phyloP scores from a whole-genome alignment of 2,113 vertebrate genomes.

The Regulus satrapa region DNA sequence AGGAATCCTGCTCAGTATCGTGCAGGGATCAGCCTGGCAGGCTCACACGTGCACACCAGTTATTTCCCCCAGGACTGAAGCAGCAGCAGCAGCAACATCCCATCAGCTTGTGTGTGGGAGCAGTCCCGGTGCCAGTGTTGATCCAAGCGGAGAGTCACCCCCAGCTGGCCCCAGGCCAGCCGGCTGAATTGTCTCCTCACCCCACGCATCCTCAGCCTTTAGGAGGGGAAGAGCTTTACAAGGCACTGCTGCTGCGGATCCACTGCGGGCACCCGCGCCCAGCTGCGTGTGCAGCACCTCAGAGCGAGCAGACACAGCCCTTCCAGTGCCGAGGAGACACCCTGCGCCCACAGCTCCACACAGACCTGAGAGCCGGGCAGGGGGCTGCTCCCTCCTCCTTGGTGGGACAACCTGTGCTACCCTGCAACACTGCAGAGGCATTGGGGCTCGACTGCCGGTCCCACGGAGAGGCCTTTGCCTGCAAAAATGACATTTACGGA shows the following conservation, averaged over 20 bases:
- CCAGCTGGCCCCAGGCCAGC: background rate
- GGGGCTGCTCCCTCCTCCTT: background rate
- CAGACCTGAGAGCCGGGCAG: background rate
- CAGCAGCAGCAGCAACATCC: background rate
- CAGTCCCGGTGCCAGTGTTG: background rate
- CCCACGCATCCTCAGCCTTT: background rate
- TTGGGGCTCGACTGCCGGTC: fast-evolving
- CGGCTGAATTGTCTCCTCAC: background rate
- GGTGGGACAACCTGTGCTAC: background rate
- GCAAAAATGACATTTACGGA: background rate
- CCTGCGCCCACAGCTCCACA: no score
- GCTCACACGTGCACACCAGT: background rate
- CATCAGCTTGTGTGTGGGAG: background rate
- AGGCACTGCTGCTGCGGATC: fast-evolving
- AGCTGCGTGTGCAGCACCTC: fast-evolving
- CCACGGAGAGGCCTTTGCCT: background rate
- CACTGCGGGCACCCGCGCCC: fast-evolving
- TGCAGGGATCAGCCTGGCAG: constrained; percentile 36
- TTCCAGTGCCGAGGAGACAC: background rate
- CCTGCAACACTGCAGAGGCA: no score
- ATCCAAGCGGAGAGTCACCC: background rate
- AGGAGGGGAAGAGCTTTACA: background rate
- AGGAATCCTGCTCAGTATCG: background rate
- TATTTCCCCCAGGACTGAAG: background rate
- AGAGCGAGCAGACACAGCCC: fast-evolving